Percentiles rank a stretch among this genome's conserved stretches.
Conservation (phyloP, 2,888 invertebrate species). For the Heteromyza rotundicornis region DNA sequence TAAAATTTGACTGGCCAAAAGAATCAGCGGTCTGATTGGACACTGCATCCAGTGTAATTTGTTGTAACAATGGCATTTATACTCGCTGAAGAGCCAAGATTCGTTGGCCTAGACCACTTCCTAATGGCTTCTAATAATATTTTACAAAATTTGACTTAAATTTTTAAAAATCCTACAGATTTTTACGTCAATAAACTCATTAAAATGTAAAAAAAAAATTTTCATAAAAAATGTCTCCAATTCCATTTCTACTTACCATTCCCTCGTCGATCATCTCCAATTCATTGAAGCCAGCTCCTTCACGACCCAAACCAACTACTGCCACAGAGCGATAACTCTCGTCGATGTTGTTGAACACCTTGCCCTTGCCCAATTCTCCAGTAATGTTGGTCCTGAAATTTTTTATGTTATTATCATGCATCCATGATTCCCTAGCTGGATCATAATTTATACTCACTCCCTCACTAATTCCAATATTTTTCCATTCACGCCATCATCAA, state of each 20-base stretch:
- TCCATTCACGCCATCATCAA: constrained; percentile 64
- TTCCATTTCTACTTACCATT: constrained; percentile 66
- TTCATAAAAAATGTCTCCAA: too few relatives aligned
- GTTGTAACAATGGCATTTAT: too few relatives aligned
- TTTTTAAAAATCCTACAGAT: too few relatives aligned
- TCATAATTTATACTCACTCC: constrained; percentile 59
- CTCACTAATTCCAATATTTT: constrained; percentile 62
- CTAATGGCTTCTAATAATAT: too few relatives aligned
- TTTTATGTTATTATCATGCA: not conserved
- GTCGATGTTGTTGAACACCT: constrained; percentile 68
- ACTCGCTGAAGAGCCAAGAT: too few relatives aligned
- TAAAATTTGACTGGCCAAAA: too few relatives aligned
- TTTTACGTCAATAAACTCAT: too few relatives aligned
- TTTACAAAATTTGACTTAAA: too few relatives aligned
- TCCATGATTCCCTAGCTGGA: constrained; percentile 23
- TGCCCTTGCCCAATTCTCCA: constrained; percentile 53
- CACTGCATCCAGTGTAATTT: too few relatives aligned
- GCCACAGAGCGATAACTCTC: constrained; percentile 68
- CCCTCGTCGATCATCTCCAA: constrained; percentile 73
- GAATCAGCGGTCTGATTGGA: too few relatives aligned
- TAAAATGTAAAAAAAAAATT: too few relatives aligned
- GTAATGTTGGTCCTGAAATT: constrained; percentile 39
- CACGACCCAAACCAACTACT: constrained; percentile 72
- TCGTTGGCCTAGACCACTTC: too few relatives aligned
- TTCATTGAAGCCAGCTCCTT: constrained; percentile 68